phyloP scores from a whole-genome alignment of 2,888 invertebrate genomes.

The Peribatodes rhomboidaria region DNA sequence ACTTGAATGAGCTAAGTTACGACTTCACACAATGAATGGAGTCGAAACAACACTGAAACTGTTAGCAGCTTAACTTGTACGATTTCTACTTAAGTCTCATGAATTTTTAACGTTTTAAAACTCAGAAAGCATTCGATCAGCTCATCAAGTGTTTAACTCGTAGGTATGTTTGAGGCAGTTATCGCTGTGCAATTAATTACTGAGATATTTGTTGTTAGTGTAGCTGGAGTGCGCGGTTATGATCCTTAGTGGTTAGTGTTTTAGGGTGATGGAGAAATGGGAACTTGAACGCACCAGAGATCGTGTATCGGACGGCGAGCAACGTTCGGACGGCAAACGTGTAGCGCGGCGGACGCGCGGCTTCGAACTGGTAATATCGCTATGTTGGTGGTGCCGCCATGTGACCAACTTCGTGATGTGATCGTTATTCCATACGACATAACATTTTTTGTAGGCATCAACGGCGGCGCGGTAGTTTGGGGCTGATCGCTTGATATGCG shows the following conservation, averaged over 20 bases:
- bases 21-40: conserved; percentile 4
- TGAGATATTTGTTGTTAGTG: conserved; percentile 33
- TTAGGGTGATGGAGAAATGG: conserved; percentile 39
- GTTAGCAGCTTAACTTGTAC: conserved; percentile 2
- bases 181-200: conserved; percentile 50
- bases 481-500: conserved; percentile 37
- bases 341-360: conserved; percentile 73
- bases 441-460: conserved; percentile 26
- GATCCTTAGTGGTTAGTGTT: conserved; percentile 37
- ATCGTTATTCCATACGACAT: conserved; percentile 57
- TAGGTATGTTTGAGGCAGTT: conserved; percentile 21
- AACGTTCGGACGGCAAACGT: conserved; percentile 63
- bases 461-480: conserved; percentile 11
- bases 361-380: conserved; percentile 67
- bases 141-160: conserved; percentile 56
- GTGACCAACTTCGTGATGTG: conserved; percentile 78
- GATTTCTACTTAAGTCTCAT: conserved; percentile 21
- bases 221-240: conserved; percentile 35
- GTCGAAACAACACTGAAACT: conserved; percentile 24
- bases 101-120: conserved; percentile 42
- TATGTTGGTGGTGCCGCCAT: conserved; percentile 79
- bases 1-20: conserved; percentile 9
- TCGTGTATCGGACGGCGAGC: conserved; percentile 55
- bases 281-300: conserved; percentile 68
- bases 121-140: conserved; percentile 54